A percentile compares a stretch with the other conserved stretches of the same genome.
Conservation (phyloP, 2,888 invertebrate species). For the Geophilus truncorum region DNA sequence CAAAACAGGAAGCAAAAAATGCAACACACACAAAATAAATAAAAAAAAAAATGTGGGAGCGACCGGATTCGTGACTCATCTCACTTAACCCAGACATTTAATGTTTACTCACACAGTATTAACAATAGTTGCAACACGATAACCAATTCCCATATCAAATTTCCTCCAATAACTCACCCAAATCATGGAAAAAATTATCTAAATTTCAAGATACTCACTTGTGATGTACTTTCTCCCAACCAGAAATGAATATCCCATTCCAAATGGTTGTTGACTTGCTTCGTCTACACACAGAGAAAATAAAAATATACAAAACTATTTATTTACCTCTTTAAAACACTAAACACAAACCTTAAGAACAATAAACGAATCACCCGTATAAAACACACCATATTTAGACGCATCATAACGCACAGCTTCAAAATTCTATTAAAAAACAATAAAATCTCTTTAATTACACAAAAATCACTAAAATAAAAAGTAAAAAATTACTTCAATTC, state of each 20-base stretch:
- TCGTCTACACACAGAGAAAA: slow-evolving; percentile 67
- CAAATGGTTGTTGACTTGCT: slow-evolving; percentile 53
- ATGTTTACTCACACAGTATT: not conserved
- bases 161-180: no score
- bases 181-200: not conserved
- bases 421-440: slow-evolving; percentile 60
- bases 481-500: slow-evolving; percentile 66
- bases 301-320: slow-evolving; percentile 6
- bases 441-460: not conserved
- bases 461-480: not conserved
- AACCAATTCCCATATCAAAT: not conserved
- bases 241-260: slow-evolving; percentile 82
- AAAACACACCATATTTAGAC: slow-evolving; percentile 73
- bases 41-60: not conserved
- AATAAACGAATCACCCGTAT: slow-evolving; percentile 79
- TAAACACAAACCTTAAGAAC: slow-evolving; percentile 63
- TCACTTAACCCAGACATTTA: not conserved
- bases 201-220: slow-evolving; percentile 49
- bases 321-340: not conserved
- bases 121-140: not conserved
- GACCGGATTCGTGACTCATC: not conserved
- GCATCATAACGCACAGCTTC: slow-evolving; percentile 67
- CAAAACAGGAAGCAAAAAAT: no score
- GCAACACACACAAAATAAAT: not conserved
- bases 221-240: slow-evolving; percentile 73